Percentiles rank a stretch among this genome's conserved stretches.
phyloP scores from a whole-genome alignment of 2,797 vertebrate species.

The Parotocinclus haroldoi region DNA sequence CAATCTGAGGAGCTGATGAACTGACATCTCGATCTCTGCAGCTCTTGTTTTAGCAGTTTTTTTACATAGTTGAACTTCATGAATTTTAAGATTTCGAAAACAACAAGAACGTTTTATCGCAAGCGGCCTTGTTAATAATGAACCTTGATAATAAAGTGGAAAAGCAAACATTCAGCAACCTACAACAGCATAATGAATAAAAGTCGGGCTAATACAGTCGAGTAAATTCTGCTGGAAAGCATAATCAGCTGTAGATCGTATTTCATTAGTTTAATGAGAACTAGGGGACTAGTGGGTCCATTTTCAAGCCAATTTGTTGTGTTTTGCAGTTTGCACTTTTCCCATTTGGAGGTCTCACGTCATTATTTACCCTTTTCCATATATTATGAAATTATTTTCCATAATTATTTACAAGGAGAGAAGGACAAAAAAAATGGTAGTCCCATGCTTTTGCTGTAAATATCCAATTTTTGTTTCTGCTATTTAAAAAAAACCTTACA shows the following conservation, averaged over 20 bases:
- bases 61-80: no score
- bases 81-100: no score
- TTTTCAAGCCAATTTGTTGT: slow-evolving; percentile 19
- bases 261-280: slow-evolving; percentile 27
- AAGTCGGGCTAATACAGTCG: not conserved
- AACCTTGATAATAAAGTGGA: no score
- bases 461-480: no score
- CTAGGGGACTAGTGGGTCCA: slow-evolving; percentile 15
- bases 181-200: slow-evolving; percentile 5
- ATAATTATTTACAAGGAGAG: slow-evolving; percentile 5
- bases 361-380: slow-evolving; percentile 18
- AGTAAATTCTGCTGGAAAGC: slow-evolving; percentile 2
- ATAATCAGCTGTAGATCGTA: slow-evolving; percentile 3
- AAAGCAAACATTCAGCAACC: not conserved
- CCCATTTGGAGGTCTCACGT: slow-evolving; percentile 17
- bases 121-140: no score
- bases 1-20: no score
- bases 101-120: no score
- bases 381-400: not conserved
- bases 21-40: no score
- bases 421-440: not conserved
- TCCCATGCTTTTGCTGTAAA: no score
- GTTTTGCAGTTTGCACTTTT: slow-evolving; percentile 15
- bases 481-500: no score
- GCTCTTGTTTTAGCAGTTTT: no score